Conservation (phyloP, 2,888 invertebrate genomes). For the Cantharis rustica region DNA sequence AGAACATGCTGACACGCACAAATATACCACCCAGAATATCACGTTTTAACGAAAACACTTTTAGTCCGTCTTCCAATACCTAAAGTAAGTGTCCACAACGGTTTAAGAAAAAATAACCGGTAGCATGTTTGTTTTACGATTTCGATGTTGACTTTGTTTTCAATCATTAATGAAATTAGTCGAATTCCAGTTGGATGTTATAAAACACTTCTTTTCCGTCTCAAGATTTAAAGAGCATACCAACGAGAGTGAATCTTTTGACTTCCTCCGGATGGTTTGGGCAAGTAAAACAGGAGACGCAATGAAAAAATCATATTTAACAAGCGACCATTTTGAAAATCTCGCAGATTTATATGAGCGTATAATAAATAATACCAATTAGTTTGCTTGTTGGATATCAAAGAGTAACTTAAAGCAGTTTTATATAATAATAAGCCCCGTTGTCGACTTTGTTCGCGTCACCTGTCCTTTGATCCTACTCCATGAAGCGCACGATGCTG, state of each 20-base stretch:
- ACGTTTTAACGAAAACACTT: neutral
- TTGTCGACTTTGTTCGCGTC: constrained; percentile 51
- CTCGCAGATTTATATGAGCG: constrained; percentile 22
- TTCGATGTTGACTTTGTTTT: constrained; percentile 33
- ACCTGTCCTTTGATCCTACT: constrained; percentile 50
- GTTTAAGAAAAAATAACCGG: constrained; percentile 24
- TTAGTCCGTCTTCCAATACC: neutral
- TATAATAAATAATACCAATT: constrained; percentile 51
- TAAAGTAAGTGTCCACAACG: neutral
- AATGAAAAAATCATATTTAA: neutral
- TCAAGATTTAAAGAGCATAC: neutral
- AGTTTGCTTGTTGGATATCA: constrained; percentile 47
- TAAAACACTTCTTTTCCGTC: neutral
- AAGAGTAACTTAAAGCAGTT: constrained; percentile 50
- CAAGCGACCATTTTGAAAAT: constrained; percentile 14
- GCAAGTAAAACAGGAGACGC: too few species aligned
- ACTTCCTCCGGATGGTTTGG: too few species aligned
- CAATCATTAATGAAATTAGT: constrained; percentile 5
- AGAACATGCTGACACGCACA: constrained; percentile 29
- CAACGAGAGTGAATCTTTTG: neutral
- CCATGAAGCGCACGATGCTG: constrained; percentile 47
- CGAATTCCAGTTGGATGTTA: neutral
- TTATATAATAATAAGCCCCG: constrained; percentile 50
- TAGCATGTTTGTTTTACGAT: constrained; percentile 35
- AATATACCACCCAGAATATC: constrained; percentile 25